Base-by-base conservation (phyloP, 2,888 invertebrate species). In the Omphaloscelis lunosa region DNA sequence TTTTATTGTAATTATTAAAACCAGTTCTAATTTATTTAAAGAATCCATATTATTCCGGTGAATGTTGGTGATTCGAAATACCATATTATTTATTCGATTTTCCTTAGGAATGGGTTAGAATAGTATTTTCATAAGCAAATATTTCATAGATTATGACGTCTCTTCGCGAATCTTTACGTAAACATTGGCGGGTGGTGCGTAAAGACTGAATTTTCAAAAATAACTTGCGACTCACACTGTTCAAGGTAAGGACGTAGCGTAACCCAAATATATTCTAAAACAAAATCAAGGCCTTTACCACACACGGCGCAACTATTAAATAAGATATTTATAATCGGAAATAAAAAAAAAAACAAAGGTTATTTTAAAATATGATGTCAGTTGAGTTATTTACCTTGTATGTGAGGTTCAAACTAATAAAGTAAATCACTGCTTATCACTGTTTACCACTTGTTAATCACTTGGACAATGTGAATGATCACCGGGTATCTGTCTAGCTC, bases 231-330 rank as follows among this genome's bases (percentile, higher is more conserved):
- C 93, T 95, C 95, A 93, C 90, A 88, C 89, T 87, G 92, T 91
- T 93, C 96, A 96, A 96, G 96, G 96, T 92, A 94, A 96, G 93
- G 93, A 94, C 95, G 94, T 90, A 93, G 93, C 93, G 93, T 91
- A 93, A 90, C 94, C 93, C 91, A 95, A 93, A 95, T 95, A 92
- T 86, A 80, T 93, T 94, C 94, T 93, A 92, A 94, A 94, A 93
- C 91, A 89, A 93, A 92, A 95, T 93, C 96, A 96, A 96, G 96
- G 96, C 92, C 92, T 91, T 84, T 78, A 83, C 79, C 81, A 86
- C 82, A 85, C 79, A 79, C 72, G 80, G 72, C 61, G 75, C 27
- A 39, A 51, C 73, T 72, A 86, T 69, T 76, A 69, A 83, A 84
- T 82, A 82, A 78, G 68, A 82, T 79, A 74, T 62, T 69, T 75